Conservation (phyloP, 2,888 invertebrate species). For the Drosophila histrio region DNA sequence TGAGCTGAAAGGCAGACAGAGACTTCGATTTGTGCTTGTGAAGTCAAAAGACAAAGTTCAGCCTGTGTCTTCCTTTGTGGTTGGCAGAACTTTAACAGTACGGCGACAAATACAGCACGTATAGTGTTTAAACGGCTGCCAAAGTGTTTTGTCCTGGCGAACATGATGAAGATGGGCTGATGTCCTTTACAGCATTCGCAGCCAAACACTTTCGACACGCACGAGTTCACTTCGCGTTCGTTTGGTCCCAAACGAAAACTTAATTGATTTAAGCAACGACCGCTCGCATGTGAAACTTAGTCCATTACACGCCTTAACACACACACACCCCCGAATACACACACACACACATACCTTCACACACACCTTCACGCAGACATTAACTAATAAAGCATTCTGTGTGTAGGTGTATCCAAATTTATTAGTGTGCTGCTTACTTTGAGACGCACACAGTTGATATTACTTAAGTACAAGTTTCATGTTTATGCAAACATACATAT, state of each 20-base stretch:
- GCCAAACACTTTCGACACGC: slow-evolving; percentile 49
- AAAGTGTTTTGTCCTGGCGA: slow-evolving; percentile 29
- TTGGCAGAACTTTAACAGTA: slow-evolving; percentile 35
- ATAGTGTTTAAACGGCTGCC: slow-evolving; percentile 55
- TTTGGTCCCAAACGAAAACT: slow-evolving; percentile 34
- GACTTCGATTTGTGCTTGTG: slow-evolving; percentile 13
- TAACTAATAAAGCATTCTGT: slow-evolving; percentile 29
- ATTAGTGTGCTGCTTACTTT: slow-evolving; percentile 44
- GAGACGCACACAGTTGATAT: slow-evolving; percentile 21
- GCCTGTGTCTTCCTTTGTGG: slow-evolving; percentile 10
- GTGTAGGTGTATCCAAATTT: slow-evolving; percentile 36
- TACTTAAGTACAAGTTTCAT: slow-evolving; percentile 20
- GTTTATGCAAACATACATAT: slow-evolving; percentile 4
- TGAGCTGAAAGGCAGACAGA: slow-evolving; percentile 13
- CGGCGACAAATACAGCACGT: slow-evolving; percentile 63
- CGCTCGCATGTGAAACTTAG: slow-evolving; percentile 39
- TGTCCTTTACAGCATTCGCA: not conserved
- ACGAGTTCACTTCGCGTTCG: slow-evolving; percentile 55
- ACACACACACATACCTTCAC: not conserved
- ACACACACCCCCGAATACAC: slow-evolving; percentile 6
- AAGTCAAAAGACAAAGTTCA: slow-evolving; percentile 64
- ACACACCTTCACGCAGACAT: not conserved
- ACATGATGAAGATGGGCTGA: slow-evolving; percentile 9
- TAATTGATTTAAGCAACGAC: slow-evolving; percentile 66
- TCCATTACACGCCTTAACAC: slow-evolving; percentile 31